Percentiles rank a stretch among this genome's conserved stretches.
Evolutionary conservation across 2,113 vertebrate species (phyloP).

Genomic region (Paraplagusia blochii): DNA sequence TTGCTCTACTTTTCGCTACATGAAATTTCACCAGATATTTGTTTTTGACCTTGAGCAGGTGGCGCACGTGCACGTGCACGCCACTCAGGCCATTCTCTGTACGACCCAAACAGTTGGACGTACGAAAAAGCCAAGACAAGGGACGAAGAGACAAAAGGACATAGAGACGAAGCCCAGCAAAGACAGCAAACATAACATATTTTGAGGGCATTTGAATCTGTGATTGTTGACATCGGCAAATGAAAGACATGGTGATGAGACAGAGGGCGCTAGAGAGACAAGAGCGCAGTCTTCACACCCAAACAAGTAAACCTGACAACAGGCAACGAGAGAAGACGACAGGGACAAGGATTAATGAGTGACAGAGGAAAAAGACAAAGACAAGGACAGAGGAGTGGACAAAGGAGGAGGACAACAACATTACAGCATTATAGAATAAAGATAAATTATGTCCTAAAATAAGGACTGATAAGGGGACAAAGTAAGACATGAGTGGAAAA

Average conservation of each 20-base stretch:
- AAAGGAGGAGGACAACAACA: too few relatives aligned
- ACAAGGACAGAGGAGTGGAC: too few relatives aligned
- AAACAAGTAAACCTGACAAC: too few relatives aligned
- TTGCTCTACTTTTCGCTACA: constrained; percentile 62
- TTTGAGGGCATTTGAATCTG: too few relatives aligned
- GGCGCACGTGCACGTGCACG: not conserved
- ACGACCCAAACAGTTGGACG: not conserved
- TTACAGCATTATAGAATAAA: too few relatives aligned
- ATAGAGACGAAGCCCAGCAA: not conserved
- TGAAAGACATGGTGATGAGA: not conserved
- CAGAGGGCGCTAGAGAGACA: too few relatives aligned
- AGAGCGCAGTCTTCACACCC: too few relatives aligned
- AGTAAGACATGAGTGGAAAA: not conserved
- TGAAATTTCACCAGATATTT: constrained; percentile 41
- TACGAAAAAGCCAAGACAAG: not conserved
- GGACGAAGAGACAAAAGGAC: not conserved
- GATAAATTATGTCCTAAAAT: too few relatives aligned
- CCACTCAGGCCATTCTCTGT: not conserved
- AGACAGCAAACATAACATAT: too few relatives aligned
- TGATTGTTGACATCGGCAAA: not conserved
- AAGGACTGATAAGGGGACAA: not conserved
- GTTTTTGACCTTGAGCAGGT: constrained; percentile 43
- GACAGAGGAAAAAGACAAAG: too few relatives aligned
- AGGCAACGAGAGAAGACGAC: too few relatives aligned
- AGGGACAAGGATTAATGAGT: too few relatives aligned